Conservation (phyloP, 2,888 invertebrate species). For the Leucophora obtusa region DNA sequence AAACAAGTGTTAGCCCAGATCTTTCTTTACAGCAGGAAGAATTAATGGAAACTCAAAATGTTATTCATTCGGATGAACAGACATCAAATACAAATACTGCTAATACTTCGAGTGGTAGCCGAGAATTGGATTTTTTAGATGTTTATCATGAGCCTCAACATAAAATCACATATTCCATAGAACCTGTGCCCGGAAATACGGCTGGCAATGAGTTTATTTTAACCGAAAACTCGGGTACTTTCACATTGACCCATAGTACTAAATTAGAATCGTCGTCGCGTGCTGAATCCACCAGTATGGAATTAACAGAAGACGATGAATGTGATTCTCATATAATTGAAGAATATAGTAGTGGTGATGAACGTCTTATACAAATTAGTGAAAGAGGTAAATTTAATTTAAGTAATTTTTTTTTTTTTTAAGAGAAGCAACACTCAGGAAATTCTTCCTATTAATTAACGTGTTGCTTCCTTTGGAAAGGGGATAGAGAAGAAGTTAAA, state of each 20-base stretch:
- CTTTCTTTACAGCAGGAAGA: slow-evolving; percentile 68
- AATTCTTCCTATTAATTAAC: no score
- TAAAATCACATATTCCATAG: slow-evolving; percentile 77
- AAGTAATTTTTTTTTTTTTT: no score
- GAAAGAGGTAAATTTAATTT: slow-evolving; percentile 13
- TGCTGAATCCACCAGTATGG: slow-evolving; percentile 64
- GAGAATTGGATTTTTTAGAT: slow-evolving; percentile 75
- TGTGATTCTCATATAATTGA: slow-evolving; percentile 72
- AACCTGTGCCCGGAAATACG: slow-evolving; percentile 73
- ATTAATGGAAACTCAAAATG: slow-evolving; percentile 69
- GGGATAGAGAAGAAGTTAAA: no score
- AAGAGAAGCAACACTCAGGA: no score
- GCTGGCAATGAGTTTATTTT: slow-evolving; percentile 76
- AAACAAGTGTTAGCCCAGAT: slow-evolving; percentile 9
- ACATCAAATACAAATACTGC: slow-evolving; percentile 34
- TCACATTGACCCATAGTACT: slow-evolving; percentile 73
- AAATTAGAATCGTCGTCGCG: slow-evolving; percentile 69
- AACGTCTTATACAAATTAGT: slow-evolving; percentile 70
- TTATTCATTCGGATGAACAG: slow-evolving; percentile 50
- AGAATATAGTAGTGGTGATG: slow-evolving; percentile 69
- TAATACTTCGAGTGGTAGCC: slow-evolving; percentile 8
- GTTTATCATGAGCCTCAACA: slow-evolving; percentile 75
- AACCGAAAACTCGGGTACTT: slow-evolving; percentile 75
- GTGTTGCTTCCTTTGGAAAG: no score
- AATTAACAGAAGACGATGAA: slow-evolving; percentile 69